Base-by-base conservation (phyloP, 2,888 invertebrate genomes). In the Dolomedes plantarius region DNA sequence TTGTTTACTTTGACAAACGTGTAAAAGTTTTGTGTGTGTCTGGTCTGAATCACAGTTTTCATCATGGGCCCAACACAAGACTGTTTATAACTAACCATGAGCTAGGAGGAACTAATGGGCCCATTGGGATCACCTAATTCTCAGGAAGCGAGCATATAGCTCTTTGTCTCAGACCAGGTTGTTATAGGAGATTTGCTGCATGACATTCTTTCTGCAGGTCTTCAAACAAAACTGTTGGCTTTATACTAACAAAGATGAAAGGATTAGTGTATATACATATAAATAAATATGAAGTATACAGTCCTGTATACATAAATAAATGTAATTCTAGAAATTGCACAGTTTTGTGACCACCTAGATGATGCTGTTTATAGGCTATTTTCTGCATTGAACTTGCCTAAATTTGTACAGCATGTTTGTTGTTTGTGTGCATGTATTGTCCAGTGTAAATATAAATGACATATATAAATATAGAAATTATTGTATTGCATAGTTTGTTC, bases 381-480 rank as follows among this genome's bases (percentile, higher is more conserved):
- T 83, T 76, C 75, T 83, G 76, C 72, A 76, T 73, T 41, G 73
- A 72, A 73, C 62, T 85, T 85, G 79, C 74, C 86, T 86, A 67
- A 62, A 74, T 72, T 79, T 86, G 86, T 86, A 86, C 80, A 86
- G 86, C 71, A 73, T 76, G 75, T 76, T 82, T 50, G 31, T 64
- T 82, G 73, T 85, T 80, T 74, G 75, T 76, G 79, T 86, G 78
- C 80, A 80, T 80, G 77, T 72, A 72, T 72, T 77, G 71, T 77
- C 46, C 56, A 67, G 19, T 85, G 83, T 85, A 85, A 28, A 86
- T 76, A 86, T 75, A 75, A 64, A 85, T 73, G 64, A 79, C 64
- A 77, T 64, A 85, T 76, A 77, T 77, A 73, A 77, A 78, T 77
- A 85, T 73, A 85, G 83, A 85, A 65, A 73, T 2, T 16, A 83